Evolutionary conservation across 2,888 invertebrate species (phyloP).

Genomic region (Odiellus spinosus): DNA sequence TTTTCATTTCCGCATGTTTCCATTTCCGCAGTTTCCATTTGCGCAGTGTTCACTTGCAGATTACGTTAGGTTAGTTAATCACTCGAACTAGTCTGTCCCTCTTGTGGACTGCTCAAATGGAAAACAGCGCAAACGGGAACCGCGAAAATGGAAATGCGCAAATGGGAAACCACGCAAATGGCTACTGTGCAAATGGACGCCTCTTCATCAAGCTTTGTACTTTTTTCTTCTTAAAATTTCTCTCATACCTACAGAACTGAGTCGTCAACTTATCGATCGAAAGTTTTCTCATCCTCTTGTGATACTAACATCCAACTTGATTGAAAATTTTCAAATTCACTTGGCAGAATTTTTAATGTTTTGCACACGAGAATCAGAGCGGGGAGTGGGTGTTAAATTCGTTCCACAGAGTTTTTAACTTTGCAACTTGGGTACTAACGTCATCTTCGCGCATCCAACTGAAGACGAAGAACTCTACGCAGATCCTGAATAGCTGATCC

Average conservation of each 20-base stretch:
- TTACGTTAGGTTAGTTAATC: too few species aligned
- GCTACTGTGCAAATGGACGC: too few species aligned
- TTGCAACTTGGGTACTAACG: conserved; percentile 6
- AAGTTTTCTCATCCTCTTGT: conserved; percentile 7
- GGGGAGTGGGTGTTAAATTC: conserved; percentile 5
- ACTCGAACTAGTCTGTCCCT: too few species aligned
- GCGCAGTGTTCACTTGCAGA: too few species aligned
- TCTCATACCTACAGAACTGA: conserved; percentile 6
- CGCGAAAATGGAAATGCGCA: too few species aligned
- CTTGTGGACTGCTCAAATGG: too few species aligned
- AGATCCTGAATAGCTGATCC: conserved; percentile 8
- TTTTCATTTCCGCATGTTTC: too few species aligned
- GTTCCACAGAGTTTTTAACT: conserved; percentile 8
- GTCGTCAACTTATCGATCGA: conserved; percentile 3
- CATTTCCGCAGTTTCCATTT: too few species aligned
- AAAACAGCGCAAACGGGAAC: too few species aligned
- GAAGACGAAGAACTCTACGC: conserved; percentile 9
- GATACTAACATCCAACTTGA: conserved; percentile 1
- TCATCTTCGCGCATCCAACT: conserved; percentile 3
- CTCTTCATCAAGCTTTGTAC: background rate
- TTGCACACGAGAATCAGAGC: background rate
- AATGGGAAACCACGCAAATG: too few species aligned
- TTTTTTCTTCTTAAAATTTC: background rate
- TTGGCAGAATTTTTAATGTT: background rate
- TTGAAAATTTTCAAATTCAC: conserved; percentile 5